Evolutionary conservation across 2,113 vertebrate species (phyloP), one percentile per base, ranked within the genome.

Genomic region (Bubalus kerabau): DNA sequence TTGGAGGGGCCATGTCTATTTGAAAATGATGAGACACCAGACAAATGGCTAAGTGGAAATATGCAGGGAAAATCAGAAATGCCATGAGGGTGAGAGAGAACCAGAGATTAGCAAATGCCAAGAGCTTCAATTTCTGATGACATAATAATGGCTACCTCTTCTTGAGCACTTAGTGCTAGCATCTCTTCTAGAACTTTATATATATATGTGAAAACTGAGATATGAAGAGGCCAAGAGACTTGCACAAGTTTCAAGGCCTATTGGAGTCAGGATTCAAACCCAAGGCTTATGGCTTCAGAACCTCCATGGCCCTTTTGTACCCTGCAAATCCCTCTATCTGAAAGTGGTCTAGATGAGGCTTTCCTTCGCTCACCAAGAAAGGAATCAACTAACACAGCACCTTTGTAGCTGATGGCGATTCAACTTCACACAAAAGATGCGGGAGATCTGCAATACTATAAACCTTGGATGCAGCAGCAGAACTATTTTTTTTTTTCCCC

Each of bases 401-500:
- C 43, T 92, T 46, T 76, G 30, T 67, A 59, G 50, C 24, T 96
- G 57, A 60, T 9, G 19, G 81, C 8, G 17, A 30, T 17, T 64
- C 54, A 7, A 40, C 82, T 93, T 97, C 56, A 59, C 24, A 96
- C 46, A 71, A 74, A 96, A 21, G 16, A 52, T 10, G 1, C 1
- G 5, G n/a, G 24, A 52, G 57, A 3, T 43, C 36, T 56, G 21
- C 21, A 13, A 19, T 17, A 50, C 7, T 10, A 4, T 5, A 21
- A 67, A 67, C 40, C 40, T 67, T 10, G 4, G 0, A 8, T 12
- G 30, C 1, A 0, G 0, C 54, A 11, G 10, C 3, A 57, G 23
- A 67, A 71, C 9, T 28, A 7, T 36, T 28, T 30, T 21, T 71
- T 71, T 32, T 67, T 59, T 67, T 50, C 36, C 76, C 30, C 36